phyloP scores from a whole-genome alignment of 2,797 vertebrate genomes.

The Percopsis omiscomaycus region DNA sequence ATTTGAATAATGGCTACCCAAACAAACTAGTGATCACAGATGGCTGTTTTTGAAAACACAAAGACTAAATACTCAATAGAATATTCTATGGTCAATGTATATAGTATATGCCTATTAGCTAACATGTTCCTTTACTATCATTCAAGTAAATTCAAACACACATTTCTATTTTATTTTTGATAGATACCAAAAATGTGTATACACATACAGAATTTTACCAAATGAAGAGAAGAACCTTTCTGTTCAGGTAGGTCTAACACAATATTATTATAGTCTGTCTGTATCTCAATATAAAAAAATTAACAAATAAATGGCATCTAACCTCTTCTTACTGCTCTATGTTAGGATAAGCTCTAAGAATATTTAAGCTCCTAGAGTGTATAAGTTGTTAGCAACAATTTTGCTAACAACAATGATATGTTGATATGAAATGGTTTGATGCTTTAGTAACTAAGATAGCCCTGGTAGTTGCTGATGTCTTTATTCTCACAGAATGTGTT shows the following conservation, averaged over 20 bases:
- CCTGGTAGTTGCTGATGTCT: no score
- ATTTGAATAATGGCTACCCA: slow-evolving; percentile 18
- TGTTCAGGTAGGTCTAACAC: slow-evolving; percentile 85
- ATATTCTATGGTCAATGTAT: neutral
- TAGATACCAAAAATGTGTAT: slow-evolving; percentile 92
- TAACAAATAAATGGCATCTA: no score
- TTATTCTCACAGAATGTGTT: no score
- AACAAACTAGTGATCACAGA: neutral
- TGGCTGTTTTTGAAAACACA: neutral
- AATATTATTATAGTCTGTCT: slow-evolving; percentile 4
- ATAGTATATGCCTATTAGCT: neutral
- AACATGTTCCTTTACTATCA: neutral
- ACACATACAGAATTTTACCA: slow-evolving; percentile 96
- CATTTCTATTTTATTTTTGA: slow-evolving; percentile 46
- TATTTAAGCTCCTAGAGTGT: no score
- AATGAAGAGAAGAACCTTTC: slow-evolving; percentile 92
- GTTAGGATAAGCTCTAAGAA: no score
- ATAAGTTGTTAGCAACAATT: no score
- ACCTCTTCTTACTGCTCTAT: no score
- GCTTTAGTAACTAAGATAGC: no score
- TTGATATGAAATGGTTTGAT: no score
- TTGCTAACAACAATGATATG: no score
- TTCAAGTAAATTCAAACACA: slow-evolving; percentile 10
- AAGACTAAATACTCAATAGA: neutral
- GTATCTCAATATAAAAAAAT: no score